These are phyloP conservation scores for Yponomeuta sedellus DNA, from an alignment of 2,888 invertebrate species.

Conservation along the genomic window DNA sequence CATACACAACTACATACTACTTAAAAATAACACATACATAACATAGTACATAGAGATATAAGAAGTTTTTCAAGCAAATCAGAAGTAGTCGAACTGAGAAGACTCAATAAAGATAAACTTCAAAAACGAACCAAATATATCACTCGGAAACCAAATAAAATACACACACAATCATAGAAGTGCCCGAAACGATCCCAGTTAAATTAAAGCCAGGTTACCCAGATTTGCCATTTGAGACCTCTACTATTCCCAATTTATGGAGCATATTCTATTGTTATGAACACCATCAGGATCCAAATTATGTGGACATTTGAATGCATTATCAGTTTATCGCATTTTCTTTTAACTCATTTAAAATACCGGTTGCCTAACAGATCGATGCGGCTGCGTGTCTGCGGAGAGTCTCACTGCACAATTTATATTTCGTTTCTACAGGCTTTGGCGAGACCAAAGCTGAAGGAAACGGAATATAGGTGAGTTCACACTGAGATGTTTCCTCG, in stretches of 20 bases:
- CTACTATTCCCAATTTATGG: neutral
- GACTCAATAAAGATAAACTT: neutral
- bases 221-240: neutral
- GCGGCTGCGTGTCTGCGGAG: too few species aligned
- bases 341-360: too few species aligned
- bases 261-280: neutral
- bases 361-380: too few species aligned
- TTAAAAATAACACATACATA: slow-evolving; percentile 3
- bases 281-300: neutral
- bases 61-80: neutral
- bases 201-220: neutral
- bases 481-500: too few species aligned
- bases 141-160: neutral
- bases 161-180: neutral
- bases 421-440: too few species aligned
- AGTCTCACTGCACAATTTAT: too few species aligned
- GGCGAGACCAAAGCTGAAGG: too few species aligned
- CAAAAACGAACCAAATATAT: neutral
- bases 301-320: too few species aligned
- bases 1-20: neutral
- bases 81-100: neutral
- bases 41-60: slow-evolving; percentile 18
- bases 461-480: too few species aligned
- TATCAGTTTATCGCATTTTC: too few species aligned
- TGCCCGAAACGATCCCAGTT: neutral